These are phyloP conservation scores for Hyles lineata DNA, from an alignment of 2,888 invertebrate genomes.

Conservation along the genomic window DNA sequence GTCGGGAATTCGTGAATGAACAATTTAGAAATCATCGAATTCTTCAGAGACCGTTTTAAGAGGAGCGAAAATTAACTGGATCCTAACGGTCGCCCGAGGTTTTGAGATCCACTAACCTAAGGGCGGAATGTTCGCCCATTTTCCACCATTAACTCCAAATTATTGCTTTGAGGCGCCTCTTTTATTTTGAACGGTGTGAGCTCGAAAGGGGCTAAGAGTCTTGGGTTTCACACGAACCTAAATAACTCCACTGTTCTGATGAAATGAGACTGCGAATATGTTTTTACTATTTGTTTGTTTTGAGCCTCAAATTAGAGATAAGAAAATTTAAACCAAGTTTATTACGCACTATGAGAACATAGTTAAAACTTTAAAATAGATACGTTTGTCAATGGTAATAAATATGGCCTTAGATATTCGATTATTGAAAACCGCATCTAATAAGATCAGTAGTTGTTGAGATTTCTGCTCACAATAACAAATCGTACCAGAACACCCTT, in stretches of 20 bases:
- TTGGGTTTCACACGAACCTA: not conserved
- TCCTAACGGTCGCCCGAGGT: slow-evolving; percentile 44
- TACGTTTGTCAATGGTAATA: too few relatives aligned
- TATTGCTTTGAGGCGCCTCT: slow-evolving; percentile 45
- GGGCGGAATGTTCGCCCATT: slow-evolving; percentile 48
- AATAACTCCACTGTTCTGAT: not conserved
- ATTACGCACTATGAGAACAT: too few relatives aligned
- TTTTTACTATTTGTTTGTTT: too few relatives aligned
- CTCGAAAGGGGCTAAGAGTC: slow-evolving; percentile 32
- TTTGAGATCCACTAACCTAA: slow-evolving; percentile 44
- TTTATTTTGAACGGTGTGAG: slow-evolving; percentile 40
- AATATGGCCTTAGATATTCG: too few relatives aligned
- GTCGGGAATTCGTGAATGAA: slow-evolving; percentile 50
- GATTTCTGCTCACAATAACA: too few relatives aligned
- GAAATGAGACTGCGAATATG: too few relatives aligned
- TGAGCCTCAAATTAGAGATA: too few relatives aligned
- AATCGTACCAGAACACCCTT: too few relatives aligned
- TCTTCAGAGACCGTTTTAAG: slow-evolving; percentile 45
- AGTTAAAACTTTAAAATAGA: too few relatives aligned
- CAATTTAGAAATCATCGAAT: slow-evolving; percentile 49
- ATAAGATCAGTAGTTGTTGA: too few relatives aligned
- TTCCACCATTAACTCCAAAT: slow-evolving; percentile 49
- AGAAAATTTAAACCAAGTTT: too few relatives aligned
- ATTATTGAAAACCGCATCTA: too few relatives aligned
- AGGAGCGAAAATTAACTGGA: slow-evolving; percentile 50